Conservation (phyloP, 2,113 vertebrate species). For the Sceloporus tristichus region DNA sequence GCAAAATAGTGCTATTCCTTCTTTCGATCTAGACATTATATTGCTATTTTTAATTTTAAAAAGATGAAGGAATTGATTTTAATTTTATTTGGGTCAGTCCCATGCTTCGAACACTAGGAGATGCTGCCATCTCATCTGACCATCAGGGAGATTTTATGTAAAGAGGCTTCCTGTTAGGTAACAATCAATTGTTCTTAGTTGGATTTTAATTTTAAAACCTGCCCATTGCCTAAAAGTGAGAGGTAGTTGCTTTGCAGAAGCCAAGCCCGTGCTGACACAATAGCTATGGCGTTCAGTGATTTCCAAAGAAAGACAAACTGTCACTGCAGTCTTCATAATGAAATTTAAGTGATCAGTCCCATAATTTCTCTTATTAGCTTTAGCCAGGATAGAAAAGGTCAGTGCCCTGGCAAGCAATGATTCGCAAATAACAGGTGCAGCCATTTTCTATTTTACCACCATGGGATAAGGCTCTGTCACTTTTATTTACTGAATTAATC, state of each 20-base stretch:
- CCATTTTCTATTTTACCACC: conserved; percentile 74
- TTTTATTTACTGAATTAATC: conserved; percentile 90
- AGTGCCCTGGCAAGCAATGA: conserved; percentile 79
- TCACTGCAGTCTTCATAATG: conserved; percentile 51
- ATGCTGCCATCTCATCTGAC: neutral
- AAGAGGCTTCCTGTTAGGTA: neutral
- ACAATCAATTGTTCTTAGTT: conserved; percentile 24
- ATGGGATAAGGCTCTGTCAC: conserved; percentile 82
- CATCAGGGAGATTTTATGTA: neutral
- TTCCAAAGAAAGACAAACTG: conserved; percentile 42
- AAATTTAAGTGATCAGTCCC: conserved; percentile 72
- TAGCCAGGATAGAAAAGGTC: conserved; percentile 79
- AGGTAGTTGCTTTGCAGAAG: conserved; percentile 16
- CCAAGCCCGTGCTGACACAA: neutral
- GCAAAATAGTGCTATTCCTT: no score
- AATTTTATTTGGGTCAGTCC: neutral
- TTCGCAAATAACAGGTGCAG: conserved; percentile 86
- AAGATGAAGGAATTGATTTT: no score
- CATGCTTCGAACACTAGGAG: neutral
- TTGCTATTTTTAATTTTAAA: no score
- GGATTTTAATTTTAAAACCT: neutral
- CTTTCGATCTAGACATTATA: no score
- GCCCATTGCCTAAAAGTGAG: neutral
- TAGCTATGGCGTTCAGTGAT: neutral
- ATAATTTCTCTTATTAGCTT: conserved; percentile 81